Evolutionary conservation across 2,797 vertebrate genomes (phyloP).

Genomic region (Odontamblyopus lacepedii): DNA sequence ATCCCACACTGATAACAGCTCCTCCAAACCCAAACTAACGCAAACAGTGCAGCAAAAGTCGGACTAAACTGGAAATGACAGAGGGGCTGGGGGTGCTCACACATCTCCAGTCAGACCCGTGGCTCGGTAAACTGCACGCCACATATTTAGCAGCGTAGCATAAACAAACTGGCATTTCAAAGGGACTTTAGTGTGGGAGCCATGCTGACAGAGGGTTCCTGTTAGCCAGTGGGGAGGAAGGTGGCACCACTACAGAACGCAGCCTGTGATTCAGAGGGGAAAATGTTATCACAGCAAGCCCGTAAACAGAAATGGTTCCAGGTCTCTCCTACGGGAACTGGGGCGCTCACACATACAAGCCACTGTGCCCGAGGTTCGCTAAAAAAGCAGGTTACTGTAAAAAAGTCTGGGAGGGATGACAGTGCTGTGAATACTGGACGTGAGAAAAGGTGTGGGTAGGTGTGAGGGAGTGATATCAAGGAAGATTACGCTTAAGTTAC

Average conservation of each 20-base stretch:
- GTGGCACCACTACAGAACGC: constrained; percentile 65
- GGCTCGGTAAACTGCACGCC: constrained; percentile 46
- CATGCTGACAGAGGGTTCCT: constrained; percentile 69
- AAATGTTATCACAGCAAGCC: constrained; percentile 72
- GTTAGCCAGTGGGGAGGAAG: constrained; percentile 52
- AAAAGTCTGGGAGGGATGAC: constrained; percentile 29
- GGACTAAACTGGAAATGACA: constrained; percentile 18
- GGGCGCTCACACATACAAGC: constrained; percentile 68
- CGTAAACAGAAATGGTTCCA: constrained; percentile 72
- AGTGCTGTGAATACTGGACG: background rate
- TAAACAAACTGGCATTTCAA: constrained; percentile 71
- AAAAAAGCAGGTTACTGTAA: constrained; percentile 44
- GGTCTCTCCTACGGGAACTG: constrained; percentile 48
- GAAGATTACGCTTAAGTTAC: background rate
- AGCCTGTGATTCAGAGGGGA: constrained; percentile 73
- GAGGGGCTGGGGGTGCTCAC: constrained; percentile 19
- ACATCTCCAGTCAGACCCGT: constrained; percentile 38
- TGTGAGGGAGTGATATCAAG: background rate
- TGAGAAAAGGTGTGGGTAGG: background rate
- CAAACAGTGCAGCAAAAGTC: constrained; percentile 6
- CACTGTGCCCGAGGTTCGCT: constrained; percentile 41
- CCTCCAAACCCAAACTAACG: background rate
- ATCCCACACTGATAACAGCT: constrained; percentile 7
- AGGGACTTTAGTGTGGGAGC: constrained; percentile 68
- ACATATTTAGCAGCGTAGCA: constrained; percentile 61